These are phyloP conservation scores for Drosophila busckii DNA, from an alignment of 1,140 invertebrate species.

Conservation along the genomic window DNA sequence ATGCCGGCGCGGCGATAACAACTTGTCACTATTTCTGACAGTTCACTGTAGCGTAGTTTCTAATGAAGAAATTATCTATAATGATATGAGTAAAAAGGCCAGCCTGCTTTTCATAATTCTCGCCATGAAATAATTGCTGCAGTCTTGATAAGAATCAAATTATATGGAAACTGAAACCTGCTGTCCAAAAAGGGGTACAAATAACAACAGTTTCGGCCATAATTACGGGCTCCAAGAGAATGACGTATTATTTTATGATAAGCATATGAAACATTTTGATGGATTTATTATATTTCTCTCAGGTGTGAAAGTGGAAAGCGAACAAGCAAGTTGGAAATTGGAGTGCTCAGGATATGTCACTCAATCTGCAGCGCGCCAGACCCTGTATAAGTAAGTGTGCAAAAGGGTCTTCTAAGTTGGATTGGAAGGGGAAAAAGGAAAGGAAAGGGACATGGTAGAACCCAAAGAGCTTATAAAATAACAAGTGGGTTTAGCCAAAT, in stretches of 20 bases:
- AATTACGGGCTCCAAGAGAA: constrained; percentile 26
- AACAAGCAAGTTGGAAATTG: neutral
- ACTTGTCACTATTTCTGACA: constrained; percentile 69
- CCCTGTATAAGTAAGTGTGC: neutral
- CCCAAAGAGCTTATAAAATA: too few species aligned
- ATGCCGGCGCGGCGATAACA: constrained; percentile 53
- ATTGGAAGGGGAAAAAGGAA: neutral
- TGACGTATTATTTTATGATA: constrained; percentile 72
- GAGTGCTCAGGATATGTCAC: constrained; percentile 59
- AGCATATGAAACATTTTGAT: constrained; percentile 66
- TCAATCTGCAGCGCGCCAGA: constrained; percentile 31
- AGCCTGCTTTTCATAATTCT: constrained; percentile 12
- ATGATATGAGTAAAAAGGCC: constrained; percentile 61
- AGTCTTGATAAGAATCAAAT: constrained; percentile 67
- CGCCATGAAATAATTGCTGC: constrained; percentile 58
- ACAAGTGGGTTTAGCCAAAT: too few species aligned
- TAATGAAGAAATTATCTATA: constrained; percentile 77
- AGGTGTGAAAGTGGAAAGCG: constrained; percentile 33
- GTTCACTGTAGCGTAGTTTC: constrained; percentile 50
- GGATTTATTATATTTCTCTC: constrained; percentile 55
- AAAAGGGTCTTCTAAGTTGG: neutral
- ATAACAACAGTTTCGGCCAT: constrained; percentile 31
- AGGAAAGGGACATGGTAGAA: too few species aligned
- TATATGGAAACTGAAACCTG: constrained; percentile 65
- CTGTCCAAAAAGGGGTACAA: constrained; percentile 35